phyloP scores from a whole-genome alignment of 1,140 invertebrate genomes.

The Drosophila hydei region DNA sequence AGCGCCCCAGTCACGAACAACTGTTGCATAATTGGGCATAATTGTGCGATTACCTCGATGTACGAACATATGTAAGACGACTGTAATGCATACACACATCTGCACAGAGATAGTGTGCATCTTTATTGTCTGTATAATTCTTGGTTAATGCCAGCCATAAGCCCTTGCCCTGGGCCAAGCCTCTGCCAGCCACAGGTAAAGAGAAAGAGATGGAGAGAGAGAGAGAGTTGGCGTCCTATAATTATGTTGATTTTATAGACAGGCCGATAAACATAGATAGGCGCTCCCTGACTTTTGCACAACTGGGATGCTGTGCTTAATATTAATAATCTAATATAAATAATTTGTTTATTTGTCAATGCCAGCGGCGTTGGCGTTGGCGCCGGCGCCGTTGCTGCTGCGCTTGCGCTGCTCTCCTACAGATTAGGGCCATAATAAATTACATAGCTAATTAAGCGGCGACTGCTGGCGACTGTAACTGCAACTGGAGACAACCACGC shows the following conservation, averaged over 20 bases:
- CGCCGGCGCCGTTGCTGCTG: conserved; percentile 18
- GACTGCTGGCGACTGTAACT: conserved; percentile 37
- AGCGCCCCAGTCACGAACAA: conserved; percentile 24
- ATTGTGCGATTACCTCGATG: conserved; percentile 73
- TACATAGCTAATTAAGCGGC: conserved; percentile 76
- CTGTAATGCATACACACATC: conserved; percentile 2
- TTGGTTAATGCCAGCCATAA: conserved; percentile 46
- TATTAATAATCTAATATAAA: conserved; percentile 75
- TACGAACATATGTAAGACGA: conserved; percentile 37
- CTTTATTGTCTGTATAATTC: conserved; percentile 60
- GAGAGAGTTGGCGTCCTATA: conserved; percentile 22
- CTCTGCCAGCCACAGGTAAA: neutral
- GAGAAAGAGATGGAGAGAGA: neutral
- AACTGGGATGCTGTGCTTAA: conserved; percentile 27
- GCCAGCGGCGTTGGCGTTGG: conserved; percentile 64
- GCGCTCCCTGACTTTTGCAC: conserved; percentile 23
- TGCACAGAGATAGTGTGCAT: conserved; percentile 27
- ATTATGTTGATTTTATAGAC: conserved; percentile 73
- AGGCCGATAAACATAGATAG: conserved; percentile 36
- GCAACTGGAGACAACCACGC: conserved; percentile 63
- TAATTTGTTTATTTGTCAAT: conserved; percentile 78
- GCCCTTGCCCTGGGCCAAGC: conserved; percentile 21
- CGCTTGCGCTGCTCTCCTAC: neutral
- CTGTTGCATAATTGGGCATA: conserved; percentile 77
- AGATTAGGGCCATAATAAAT: conserved; percentile 81